These are phyloP conservation scores for Cotesia glomerata DNA, from an alignment of 1,140 invertebrate species.

Conservation along the genomic window DNA sequence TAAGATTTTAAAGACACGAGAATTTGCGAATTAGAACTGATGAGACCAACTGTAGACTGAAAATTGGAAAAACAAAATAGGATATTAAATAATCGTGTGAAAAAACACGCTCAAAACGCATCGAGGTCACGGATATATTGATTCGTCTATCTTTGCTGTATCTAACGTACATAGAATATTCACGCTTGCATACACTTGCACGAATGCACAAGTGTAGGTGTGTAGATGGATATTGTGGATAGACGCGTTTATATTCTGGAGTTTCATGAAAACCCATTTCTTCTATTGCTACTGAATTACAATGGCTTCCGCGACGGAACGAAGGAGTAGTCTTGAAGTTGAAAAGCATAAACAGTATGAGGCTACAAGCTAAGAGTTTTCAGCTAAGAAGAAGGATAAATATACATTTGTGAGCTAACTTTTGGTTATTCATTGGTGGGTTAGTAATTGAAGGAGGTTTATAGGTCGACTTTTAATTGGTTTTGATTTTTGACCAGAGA, in stretches of 20 bases:
- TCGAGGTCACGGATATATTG: conserved; percentile 40
- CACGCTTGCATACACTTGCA: neutral
- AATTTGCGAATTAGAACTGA: conserved; percentile 19
- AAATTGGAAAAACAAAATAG: neutral
- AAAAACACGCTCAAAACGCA: conserved; percentile 41
- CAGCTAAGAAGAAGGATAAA: neutral
- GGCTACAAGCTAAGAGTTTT: neutral
- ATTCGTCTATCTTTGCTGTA: conserved; percentile 32
- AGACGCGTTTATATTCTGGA: neutral
- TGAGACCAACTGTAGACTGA: too few species aligned
- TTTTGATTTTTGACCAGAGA: too few species aligned
- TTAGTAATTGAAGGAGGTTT: neutral
- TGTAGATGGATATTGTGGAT: too few species aligned
- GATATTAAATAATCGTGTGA: conserved; percentile 39
- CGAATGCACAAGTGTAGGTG: neutral
- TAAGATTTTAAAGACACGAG: neutral
- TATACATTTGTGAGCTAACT: conserved; percentile 9
- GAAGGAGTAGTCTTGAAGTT: conserved; percentile 45
- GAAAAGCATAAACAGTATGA: conserved; percentile 45
- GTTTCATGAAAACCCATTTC: conserved; percentile 28
- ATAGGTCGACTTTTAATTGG: neutral
- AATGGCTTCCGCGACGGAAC: conserved; percentile 44
- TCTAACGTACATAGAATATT: conserved; percentile 21
- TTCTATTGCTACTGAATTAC: conserved; percentile 43
- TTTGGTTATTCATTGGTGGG: neutral